Evolutionary conservation across 1,140 invertebrate genomes (phyloP).

Genomic region (Panonychus citri): DNA sequence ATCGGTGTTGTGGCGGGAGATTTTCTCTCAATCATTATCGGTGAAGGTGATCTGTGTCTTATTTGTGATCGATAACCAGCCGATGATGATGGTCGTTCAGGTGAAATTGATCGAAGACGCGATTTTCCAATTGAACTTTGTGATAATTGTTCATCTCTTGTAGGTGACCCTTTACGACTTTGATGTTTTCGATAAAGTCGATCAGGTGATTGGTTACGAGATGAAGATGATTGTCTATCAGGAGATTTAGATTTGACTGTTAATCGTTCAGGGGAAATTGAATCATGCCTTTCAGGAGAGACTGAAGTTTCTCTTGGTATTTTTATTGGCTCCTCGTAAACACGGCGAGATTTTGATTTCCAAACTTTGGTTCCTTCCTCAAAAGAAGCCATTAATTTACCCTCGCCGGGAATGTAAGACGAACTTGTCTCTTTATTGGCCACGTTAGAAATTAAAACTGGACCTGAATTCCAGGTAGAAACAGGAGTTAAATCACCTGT

Average conservation of each 20-base stretch:
- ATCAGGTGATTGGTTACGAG: too few species aligned
- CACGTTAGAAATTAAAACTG: background rate
- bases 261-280: too few species aligned
- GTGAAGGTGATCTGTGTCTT: slow-evolving; percentile 1
- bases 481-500: background rate
- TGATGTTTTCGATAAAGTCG: too few species aligned
- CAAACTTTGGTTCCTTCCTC: slow-evolving; percentile 2
- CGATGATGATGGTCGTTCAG: background rate
- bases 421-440: background rate
- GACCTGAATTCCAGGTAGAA: background rate
- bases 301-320: too few species aligned
- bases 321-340: background rate
- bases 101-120: background rate
- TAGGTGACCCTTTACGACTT: background rate
- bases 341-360: slow-evolving; percentile 1
- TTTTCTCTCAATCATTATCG: slow-evolving; percentile 1
- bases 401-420: slow-evolving; percentile 1
- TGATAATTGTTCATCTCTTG: too few species aligned
- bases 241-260: too few species aligned
- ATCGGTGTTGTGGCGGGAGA: too few species aligned
- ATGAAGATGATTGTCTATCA: too few species aligned
- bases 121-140: too few species aligned
- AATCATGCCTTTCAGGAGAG: background rate
- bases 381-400: background rate
- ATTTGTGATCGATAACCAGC: too few species aligned